Percentiles rank a stretch among this genome's conserved stretches.
phyloP scores from a whole-genome alignment of 2,888 invertebrate species.

The Hedya salicella region DNA sequence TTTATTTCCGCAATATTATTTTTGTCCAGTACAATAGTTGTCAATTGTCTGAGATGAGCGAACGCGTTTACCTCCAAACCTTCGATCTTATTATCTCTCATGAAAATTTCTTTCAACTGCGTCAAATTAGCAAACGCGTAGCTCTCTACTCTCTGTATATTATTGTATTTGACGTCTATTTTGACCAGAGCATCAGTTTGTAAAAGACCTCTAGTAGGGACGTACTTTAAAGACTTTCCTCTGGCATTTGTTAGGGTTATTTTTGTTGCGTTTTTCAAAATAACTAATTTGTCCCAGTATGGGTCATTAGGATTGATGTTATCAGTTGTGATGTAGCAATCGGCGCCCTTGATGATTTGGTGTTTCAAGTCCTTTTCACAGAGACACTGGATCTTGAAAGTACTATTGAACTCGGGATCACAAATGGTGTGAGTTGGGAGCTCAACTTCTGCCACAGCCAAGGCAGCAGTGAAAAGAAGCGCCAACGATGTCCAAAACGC shows the following conservation, averaged over 20 bases:
- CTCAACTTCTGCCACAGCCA: constrained; percentile 62
- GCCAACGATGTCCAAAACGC: constrained; percentile 30
- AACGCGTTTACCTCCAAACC: constrained; percentile 87
- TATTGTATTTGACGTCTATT: constrained; percentile 88
- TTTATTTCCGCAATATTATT: constrained; percentile 90
- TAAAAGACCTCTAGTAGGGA: constrained; percentile 87
- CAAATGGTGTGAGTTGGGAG: constrained; percentile 65
- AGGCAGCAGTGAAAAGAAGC: constrained; percentile 53
- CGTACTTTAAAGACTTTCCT: constrained; percentile 86
- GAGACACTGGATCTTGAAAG: constrained; percentile 70
- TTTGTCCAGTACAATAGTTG: constrained; percentile 87
- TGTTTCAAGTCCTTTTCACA: constrained; percentile 58
- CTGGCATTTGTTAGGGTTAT: constrained; percentile 88
- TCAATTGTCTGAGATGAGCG: constrained; percentile 87
- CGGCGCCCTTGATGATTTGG: constrained; percentile 85
- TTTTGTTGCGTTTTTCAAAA: constrained; percentile 86
- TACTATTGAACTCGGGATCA: constrained; percentile 63
- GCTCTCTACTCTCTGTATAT: constrained; percentile 86
- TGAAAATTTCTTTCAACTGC: constrained; percentile 86
- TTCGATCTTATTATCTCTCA: constrained; percentile 88
- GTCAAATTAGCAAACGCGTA: constrained; percentile 90
- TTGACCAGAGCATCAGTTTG: constrained; percentile 82
- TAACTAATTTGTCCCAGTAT: constrained; percentile 87
- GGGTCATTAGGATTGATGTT: constrained; percentile 85
- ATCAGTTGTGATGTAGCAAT: constrained; percentile 88